Percentiles rank a stretch among this genome's conserved stretches.
Evolutionary conservation across 2,797 vertebrate species (phyloP).

Genomic region (Myotis planiceps): DNA sequence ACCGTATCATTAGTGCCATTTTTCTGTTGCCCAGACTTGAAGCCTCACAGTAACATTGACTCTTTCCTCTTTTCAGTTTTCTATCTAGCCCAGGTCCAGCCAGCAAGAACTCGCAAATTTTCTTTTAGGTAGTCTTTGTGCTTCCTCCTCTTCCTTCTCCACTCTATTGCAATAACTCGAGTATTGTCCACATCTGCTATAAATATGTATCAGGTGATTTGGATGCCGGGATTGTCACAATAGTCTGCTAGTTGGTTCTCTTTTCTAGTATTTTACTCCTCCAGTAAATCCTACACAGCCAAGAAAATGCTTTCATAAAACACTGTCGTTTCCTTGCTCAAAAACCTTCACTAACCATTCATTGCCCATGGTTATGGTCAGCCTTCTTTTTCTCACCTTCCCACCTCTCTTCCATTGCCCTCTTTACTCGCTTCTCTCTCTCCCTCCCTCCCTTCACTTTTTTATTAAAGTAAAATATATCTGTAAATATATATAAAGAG

Average conservation of each 20-base stretch:
- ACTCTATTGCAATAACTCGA: background rate
- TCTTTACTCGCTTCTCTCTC: background rate
- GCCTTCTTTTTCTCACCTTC: background rate
- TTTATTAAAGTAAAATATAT: background rate
- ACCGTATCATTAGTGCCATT: background rate
- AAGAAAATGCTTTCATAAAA: constrained; percentile 23
- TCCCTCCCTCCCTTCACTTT: background rate
- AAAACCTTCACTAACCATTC: background rate
- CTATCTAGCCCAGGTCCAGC: background rate
- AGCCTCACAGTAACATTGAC: background rate
- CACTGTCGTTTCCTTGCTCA: background rate
- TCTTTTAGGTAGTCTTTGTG: background rate
- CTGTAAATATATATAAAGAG: background rate
- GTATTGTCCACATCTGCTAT: background rate
- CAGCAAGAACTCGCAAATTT: background rate
- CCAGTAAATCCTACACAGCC: background rate
- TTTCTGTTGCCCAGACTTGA: background rate
- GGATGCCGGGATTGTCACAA: background rate
- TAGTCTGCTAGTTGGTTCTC: background rate
- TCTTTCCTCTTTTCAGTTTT: background rate
- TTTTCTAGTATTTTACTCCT: background rate
- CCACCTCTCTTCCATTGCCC: background rate
- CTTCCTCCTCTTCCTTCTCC: background rate
- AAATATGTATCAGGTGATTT: background rate
- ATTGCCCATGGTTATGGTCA: background rate